Base-by-base conservation (phyloP, 2,113 vertebrate genomes). In the Zosterops lateralis region DNA sequence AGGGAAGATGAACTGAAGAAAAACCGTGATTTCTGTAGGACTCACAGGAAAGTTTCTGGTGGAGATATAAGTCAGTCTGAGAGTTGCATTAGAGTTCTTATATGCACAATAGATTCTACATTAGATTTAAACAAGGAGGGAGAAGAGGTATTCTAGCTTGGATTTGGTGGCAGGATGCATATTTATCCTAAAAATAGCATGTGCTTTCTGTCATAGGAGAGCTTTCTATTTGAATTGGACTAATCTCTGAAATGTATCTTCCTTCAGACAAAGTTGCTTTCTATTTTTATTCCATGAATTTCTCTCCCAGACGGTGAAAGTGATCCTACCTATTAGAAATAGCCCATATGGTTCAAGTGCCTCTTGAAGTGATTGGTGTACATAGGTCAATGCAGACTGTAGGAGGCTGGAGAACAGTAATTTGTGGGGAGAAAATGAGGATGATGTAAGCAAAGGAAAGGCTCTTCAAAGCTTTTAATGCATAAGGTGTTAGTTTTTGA, bases 1-100 rank as follows among this genome's bases (percentile, higher is more conserved):
- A 71, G 18, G 36, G 34, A 65, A 68, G 45, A 44, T 17, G 17
- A 73, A 19, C 16, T 48, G 29, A 32, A 32, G 58, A 32, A 75
- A 86, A 75, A 0, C 0, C 5, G 1, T 60, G 3, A 44, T 87
- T 89, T 81, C 56, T 22, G 2, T 3, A 67, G 44, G 53, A 44
- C 14, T 66, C 31, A 34, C 4, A 57, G 38, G 26, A 72, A 65
- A n/a, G 56, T 50, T 56, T 53, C 54, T 73, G 24, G 40, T 5
- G 3, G 11, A 44, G 28, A 6, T 47, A 47, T 47, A 34, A 44
- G 12, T 38, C 42, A 56, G 28, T 71, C 17, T 32, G 36, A 14
- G 18, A 76, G 26, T 22, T 53, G 3, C 36, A 10, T 83, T 36
- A 32, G 5, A 42, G 31, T 67, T 42, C 36, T 75, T 31, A 4